Base-by-base conservation (phyloP, 2,888 invertebrate species). In the Ellobium chinense region DNA sequence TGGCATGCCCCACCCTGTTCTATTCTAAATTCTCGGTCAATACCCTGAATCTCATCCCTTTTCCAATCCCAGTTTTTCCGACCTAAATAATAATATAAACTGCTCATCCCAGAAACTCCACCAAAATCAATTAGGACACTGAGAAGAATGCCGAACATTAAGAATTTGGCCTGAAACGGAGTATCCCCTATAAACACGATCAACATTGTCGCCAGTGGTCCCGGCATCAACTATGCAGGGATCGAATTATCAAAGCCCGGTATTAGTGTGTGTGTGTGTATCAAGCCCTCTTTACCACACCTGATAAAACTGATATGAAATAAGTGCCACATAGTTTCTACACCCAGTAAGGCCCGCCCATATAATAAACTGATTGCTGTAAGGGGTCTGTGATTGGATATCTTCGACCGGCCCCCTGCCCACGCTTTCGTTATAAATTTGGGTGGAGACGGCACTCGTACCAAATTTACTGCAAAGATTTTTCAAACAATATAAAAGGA, bases 261-360 rank as follows among this genome's bases (percentile, higher is more conserved):
- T 68, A 27, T 68, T 68, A n/a, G n/a, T n/a, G n/a, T n/a, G n/a
- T 68, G 68, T 68, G 46, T 39, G 68, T 46, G 68, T 68, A 68
- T 68, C 27, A 27, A 68, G n/a, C 27, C 36, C 31, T 29, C 46
- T 36, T 39, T 68, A 21, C 68, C 31, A 29, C 39, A 68, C 68
- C 39, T 29, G 46, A 68, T 68, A 68, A 68, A 46, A 68, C 4
- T 4, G 29, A 7, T 24, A 39, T 24, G 18, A 66, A 66, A 27
- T 68, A 39, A 46, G 68, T 68, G 39, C 68, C 68, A 46, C 68
- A 68, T 68, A 46, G 27, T 46, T 68, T 2, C 39, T 39, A 68
- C 46, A 68, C 39, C 27, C 4, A 46, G 34, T 46, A 68, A 46
- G 56, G n/a, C 0, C 29, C 21, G 18, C 29, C 18, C 39, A 46